These are phyloP conservation scores for Dendrocincla tyrannina DNA, from an alignment of 2,797 vertebrate genomes.

Conservation along the genomic window DNA sequence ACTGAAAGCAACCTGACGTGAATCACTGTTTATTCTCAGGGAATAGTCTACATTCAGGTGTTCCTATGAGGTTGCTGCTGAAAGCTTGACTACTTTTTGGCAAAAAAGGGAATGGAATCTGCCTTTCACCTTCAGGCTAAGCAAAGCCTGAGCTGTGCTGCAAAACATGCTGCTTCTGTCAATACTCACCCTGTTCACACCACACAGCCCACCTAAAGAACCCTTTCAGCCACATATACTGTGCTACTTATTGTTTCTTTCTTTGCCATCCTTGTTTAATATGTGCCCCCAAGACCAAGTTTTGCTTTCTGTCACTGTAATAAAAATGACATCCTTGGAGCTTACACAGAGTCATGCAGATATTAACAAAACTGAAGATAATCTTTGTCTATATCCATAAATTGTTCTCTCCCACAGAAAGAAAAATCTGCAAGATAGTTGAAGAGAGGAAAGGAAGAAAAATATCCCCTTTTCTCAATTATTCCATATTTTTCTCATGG, in stretches of 20 bases:
- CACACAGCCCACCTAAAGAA: neutral
- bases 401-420: neutral
- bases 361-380: neutral
- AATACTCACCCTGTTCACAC: neutral
- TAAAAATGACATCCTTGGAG: neutral
- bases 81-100: neutral
- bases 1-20: neutral
- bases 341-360: neutral
- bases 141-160: neutral
- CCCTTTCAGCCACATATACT: neutral
- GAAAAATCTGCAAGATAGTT: neutral
- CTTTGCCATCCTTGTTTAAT: neutral
- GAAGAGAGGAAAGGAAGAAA: neutral
- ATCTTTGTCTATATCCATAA: neutral
- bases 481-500: neutral
- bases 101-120: neutral
- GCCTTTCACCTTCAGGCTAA: neutral
- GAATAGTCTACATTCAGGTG: neutral
- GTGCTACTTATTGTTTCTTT: neutral
- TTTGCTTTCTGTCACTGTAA: neutral
- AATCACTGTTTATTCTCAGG: neutral
- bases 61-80: neutral
- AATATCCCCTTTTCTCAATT: neutral
- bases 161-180: neutral
- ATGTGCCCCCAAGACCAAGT: neutral